phyloP scores from a whole-genome alignment of 2,113 vertebrate species.

The Eublepharis macularius region DNA sequence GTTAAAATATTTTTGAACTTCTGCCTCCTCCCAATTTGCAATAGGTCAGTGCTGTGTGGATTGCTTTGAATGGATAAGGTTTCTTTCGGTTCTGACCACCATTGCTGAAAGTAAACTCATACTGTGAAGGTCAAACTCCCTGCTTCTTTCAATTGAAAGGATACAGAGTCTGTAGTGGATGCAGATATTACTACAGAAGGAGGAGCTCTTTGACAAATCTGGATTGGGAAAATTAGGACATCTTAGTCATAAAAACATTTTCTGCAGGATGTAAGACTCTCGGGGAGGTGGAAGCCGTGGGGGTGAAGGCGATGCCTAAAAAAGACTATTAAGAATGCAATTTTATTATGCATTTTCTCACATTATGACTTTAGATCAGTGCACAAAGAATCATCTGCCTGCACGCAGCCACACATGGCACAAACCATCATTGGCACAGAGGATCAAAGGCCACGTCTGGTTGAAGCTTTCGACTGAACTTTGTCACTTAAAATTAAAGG shows the following conservation, averaged over 20 bases:
- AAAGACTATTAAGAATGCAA: slow-evolving; percentile 30
- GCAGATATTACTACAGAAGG: slow-evolving; percentile 1
- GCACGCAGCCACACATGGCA: slow-evolving; percentile 1
- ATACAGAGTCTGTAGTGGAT: slow-evolving; percentile 15
- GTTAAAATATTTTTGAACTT: slow-evolving; percentile 40
- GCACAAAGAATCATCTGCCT: slow-evolving; percentile 44
- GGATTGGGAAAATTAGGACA: neutral
- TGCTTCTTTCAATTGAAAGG: slow-evolving; percentile 39
- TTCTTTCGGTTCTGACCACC: slow-evolving; percentile 17
- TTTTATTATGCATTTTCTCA: neutral
- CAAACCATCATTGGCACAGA: slow-evolving; percentile 51
- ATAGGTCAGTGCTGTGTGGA: slow-evolving; percentile 38
- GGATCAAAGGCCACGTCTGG: slow-evolving; percentile 43
- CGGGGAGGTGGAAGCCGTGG: neutral
- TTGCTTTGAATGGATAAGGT: slow-evolving; percentile 46
- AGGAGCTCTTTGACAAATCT: slow-evolving; percentile 3
- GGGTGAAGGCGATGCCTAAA: neutral
- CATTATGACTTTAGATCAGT: slow-evolving; percentile 40
- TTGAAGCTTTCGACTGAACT: slow-evolving; percentile 27
- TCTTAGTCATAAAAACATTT: neutral
- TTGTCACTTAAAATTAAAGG: slow-evolving; percentile 60
- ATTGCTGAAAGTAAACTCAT: slow-evolving; percentile 18
- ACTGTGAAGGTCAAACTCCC: slow-evolving; percentile 56
- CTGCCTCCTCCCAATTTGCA: slow-evolving; percentile 22
- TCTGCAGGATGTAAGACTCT: neutral